These are phyloP conservation scores for Menidia menidia DNA, from an alignment of 2,797 vertebrate species.

Conservation along the genomic window DNA sequence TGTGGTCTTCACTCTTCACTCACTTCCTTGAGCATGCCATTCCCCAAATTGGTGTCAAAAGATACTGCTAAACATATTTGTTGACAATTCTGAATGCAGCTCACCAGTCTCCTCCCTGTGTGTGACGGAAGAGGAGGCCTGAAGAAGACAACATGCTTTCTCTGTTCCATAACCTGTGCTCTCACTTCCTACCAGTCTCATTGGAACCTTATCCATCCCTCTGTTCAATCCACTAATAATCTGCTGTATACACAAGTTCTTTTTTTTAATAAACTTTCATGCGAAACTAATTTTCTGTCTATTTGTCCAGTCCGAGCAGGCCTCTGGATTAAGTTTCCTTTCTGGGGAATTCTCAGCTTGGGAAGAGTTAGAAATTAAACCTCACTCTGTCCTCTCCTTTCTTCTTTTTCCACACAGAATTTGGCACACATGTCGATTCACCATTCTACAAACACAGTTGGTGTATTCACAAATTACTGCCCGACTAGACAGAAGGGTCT, in stretches of 20 bases:
- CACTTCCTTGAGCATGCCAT: background rate
- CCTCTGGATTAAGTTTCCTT: conserved; percentile 80
- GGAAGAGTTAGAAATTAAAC: conserved; percentile 72
- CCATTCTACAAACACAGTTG: conserved; percentile 23
- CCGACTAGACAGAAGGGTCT: conserved; percentile 45
- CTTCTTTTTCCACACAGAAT: conserved; percentile 42
- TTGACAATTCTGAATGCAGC: conserved; percentile 8
- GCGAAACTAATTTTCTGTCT: conserved; percentile 85
- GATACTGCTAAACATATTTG: background rate
- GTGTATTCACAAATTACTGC: conserved; percentile 37
- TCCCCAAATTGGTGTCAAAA: background rate
- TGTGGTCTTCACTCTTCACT: conserved; percentile 35
- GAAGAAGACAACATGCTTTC: conserved; percentile 53
- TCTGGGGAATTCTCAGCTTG: conserved; percentile 77
- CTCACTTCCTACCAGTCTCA: conserved; percentile 36
- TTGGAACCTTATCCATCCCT: conserved; percentile 75
- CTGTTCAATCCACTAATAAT: conserved; percentile 75
- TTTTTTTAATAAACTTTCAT: conserved; percentile 80
- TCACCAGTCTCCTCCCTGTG: conserved; percentile 20
- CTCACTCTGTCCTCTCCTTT: conserved; percentile 48
- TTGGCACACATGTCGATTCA: conserved; percentile 28
- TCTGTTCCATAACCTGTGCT: conserved; percentile 47
- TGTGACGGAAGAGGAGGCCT: conserved; percentile 44
- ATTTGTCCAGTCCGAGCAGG: conserved; percentile 82
- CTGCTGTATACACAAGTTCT: conserved; percentile 74